Evolutionary conservation across 2,888 invertebrate species (phyloP).

Genomic region (Carpatolechia fugitivella): DNA sequence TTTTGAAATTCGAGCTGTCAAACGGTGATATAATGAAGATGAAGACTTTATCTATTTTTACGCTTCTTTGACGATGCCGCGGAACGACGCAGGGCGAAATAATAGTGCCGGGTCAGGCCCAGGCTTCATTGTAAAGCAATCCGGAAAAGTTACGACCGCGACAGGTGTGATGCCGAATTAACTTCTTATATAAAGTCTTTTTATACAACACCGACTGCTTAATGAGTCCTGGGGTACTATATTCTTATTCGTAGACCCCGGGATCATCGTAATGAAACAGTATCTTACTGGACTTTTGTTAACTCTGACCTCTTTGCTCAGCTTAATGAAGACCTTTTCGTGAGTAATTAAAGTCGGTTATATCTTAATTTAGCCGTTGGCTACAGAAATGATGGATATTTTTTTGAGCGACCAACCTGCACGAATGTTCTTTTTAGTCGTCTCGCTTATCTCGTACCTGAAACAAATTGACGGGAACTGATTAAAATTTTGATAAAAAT

Average conservation of each 20-base stretch:
- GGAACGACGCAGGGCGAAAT: slow-evolving; percentile 57
- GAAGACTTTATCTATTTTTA: slow-evolving; percentile 55
- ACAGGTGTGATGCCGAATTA: slow-evolving; percentile 77
- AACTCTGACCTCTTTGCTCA: slow-evolving; percentile 47
- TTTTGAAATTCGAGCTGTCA: slow-evolving; percentile 70
- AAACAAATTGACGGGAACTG: slow-evolving; percentile 32
- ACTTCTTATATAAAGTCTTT: slow-evolving; percentile 73
- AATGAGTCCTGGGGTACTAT: slow-evolving; percentile 48
- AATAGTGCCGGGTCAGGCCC: slow-evolving; percentile 51
- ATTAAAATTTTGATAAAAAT: slow-evolving; percentile 7
- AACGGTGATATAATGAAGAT: slow-evolving; percentile 65
- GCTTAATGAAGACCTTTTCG: slow-evolving; percentile 59
- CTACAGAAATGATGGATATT: slow-evolving; percentile 30
- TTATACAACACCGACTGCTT: slow-evolving; percentile 69
- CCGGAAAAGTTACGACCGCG: slow-evolving; percentile 71
- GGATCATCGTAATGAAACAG: slow-evolving; percentile 67
- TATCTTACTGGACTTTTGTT: slow-evolving; percentile 51
- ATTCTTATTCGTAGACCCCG: slow-evolving; percentile 17
- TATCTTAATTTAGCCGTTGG: slow-evolving; percentile 35
- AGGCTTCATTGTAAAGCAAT: slow-evolving; percentile 71
- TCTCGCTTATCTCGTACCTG: slow-evolving; percentile 46
- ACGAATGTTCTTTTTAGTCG: slow-evolving; percentile 31
- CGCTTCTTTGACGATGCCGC: slow-evolving; percentile 66
- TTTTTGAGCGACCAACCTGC: slow-evolving; percentile 53
- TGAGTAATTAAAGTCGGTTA: slow-evolving; percentile 41